phyloP scores from a whole-genome alignment of 2,888 invertebrate genomes.

The Drosophila neotestacea region DNA sequence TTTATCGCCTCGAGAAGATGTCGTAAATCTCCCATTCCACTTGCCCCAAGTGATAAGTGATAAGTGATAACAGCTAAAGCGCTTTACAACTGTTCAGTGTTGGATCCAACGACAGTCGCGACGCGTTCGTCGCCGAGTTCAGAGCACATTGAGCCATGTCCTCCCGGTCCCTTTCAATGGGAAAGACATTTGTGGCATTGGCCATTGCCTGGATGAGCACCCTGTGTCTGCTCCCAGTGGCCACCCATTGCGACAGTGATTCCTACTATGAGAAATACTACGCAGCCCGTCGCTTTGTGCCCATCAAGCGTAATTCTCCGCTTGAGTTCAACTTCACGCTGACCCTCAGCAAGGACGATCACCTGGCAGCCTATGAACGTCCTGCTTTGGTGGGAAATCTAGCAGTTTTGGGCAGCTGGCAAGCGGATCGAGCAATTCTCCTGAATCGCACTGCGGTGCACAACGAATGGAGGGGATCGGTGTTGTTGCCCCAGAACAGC shows the following conservation, averaged over 20 bases:
- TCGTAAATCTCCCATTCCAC: slow-evolving; percentile 43
- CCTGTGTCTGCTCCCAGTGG: slow-evolving; percentile 73
- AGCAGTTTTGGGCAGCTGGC: slow-evolving; percentile 90
- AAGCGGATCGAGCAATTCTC: slow-evolving; percentile 87
- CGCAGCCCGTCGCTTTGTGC: slow-evolving; percentile 76
- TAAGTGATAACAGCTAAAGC: not conserved
- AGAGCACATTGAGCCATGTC: not conserved
- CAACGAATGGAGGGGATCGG: slow-evolving; percentile 87
- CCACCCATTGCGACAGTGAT: slow-evolving; percentile 75
- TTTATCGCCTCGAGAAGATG: slow-evolving; percentile 50
- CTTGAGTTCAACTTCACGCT: slow-evolving; percentile 72
- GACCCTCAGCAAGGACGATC: slow-evolving; percentile 72
- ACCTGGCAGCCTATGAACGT: slow-evolving; percentile 87
- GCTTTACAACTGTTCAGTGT: not conserved
- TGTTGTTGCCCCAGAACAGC: slow-evolving; percentile 89
- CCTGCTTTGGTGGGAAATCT: slow-evolving; percentile 90
- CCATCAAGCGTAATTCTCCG: slow-evolving; percentile 69
- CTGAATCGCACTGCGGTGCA: slow-evolving; percentile 86
- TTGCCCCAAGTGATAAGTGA: not conserved
- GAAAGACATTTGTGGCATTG: slow-evolving; percentile 45
- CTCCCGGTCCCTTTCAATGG: slow-evolving; percentile 26
- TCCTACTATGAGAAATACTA: slow-evolving; percentile 83
- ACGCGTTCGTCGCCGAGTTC: slow-evolving; percentile 46
- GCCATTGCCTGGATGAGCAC: slow-evolving; percentile 67
- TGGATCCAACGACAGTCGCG: slow-evolving; percentile 47